Evolutionary conservation across 2,797 vertebrate genomes (phyloP), one percentile per base, ranked within the genome.

Genomic region (Ibycter americanus): DNA sequence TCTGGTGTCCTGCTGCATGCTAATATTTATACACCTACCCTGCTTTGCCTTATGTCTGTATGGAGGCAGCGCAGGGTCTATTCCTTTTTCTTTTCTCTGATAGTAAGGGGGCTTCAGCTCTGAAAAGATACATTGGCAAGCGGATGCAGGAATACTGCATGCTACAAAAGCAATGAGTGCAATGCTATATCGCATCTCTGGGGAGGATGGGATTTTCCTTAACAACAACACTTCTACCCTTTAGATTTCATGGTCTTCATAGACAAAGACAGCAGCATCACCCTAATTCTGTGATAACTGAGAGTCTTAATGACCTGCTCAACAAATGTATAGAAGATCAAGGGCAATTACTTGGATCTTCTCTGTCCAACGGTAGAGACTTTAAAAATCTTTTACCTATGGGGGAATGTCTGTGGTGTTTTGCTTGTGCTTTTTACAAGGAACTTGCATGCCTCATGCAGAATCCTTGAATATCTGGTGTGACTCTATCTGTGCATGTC

Each of bases 141-240:
- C 1, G 4, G 16, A 26, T 38, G 12, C 0, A 4, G 36, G n/a
- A 52, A 29, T 26, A 16, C 6, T 21, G 8, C 12, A 5, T 9
- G 23, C 21, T 59, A 6, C 10, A 26, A 6, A 34, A 71, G 27
- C 49, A 63, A 20, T 7, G 47, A 71, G 34, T 19, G 14, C 47
- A 36, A 47, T 26, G 34, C 19, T 32, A 8, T 7, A 12, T 18
- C 34, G 29, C 16, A 29, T 25, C 32, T 72, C 21, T 26, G 25
- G 17, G 27, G 11, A 74, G 6, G 11, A 46, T 20, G 19, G 15
- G 17, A 27, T 82, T 83, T 82, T 76, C 34, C 22, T 68, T 66
- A 67, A 54, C 11, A 62, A 19, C 2, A 22, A 8, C 1, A 6
- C 42, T 80, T 82, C 36, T 68, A 5, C 11, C 18, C 18, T 82